Base-by-base conservation (phyloP, 2,888 invertebrate genomes). In the Tiliacea citrago region DNA sequence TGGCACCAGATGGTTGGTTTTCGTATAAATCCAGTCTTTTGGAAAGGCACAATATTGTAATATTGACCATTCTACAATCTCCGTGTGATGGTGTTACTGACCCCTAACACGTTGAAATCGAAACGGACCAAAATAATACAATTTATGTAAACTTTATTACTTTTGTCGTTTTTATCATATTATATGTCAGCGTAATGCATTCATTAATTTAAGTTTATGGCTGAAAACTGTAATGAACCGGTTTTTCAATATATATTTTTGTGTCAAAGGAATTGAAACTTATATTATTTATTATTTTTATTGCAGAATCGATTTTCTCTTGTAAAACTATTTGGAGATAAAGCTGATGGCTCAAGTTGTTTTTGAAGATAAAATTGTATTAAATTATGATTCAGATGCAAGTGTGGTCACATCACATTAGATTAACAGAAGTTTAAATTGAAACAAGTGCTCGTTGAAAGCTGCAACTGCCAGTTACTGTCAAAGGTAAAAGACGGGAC, bases 341-440 rank as follows among this genome's bases (percentile, higher is more conserved):
- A 85, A 66, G 55, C 81, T 89, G 90, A 90, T 90, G 86, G 88
- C 90, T 90, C 76, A 86, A 87, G 86, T 88, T 90, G 88, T 90
- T 91, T 90, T 88, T 84, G 74, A 84, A 84, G 90, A 90, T 89
- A 88, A 88, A 77, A 68, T 68, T 75, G 49, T 82, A 61, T 77
- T 75, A 73, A 45, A 70, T 62, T 71, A 74, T 78, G 79, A 68
- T 74, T 53, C 81, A 83, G 71, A 74, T 70, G 68, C 73, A 79
- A 72, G 70, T 73, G 81, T 57, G 61, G 24, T 10, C 49, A 60
- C 49, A 13, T 42, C 5, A 9, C 3, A n/a, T 12, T 18, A 13
- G 1, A 57, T 13, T 51, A 4, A 57, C 63, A 61, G 55, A 74
- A 81, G 73, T 60, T 8, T 10, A 8, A 63, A 24, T 63, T 61